These are phyloP conservation scores for Vidua chalybeata DNA, from an alignment of 2,113 vertebrate genomes.

Conservation along the genomic window DNA sequence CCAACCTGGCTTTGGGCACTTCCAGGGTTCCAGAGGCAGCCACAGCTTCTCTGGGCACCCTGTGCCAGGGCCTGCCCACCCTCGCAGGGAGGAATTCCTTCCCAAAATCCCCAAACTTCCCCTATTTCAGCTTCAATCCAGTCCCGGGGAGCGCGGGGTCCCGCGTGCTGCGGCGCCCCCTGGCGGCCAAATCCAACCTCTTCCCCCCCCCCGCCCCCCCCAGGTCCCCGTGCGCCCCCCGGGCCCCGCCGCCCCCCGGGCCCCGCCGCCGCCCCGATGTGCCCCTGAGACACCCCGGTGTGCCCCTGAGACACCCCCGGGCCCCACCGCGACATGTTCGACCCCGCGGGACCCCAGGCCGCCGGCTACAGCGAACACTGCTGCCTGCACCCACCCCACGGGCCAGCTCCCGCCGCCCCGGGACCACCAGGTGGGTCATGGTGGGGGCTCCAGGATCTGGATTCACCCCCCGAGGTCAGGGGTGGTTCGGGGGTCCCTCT, in stretches of 20 bases:
- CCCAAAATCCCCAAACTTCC: not conserved
- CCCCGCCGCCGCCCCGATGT: not conserved
- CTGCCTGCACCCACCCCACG: slow-evolving; percentile 85
- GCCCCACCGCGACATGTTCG: slow-evolving; percentile 83
- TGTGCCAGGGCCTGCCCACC: too few relatives aligned
- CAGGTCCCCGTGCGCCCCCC: not conserved
- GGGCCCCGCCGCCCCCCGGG: too few relatives aligned
- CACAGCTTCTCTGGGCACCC: not conserved
- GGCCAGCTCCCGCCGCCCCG: not conserved
- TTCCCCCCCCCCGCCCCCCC: not conserved
- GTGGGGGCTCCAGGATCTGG: not conserved
- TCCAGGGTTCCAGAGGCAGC: not conserved
- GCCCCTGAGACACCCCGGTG: slow-evolving; percentile 47
- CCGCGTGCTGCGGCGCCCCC: not conserved
- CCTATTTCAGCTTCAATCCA: not conserved
- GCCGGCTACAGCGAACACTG: slow-evolving; percentile 83
- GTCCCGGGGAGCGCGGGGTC: too few relatives aligned
- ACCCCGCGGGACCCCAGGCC: slow-evolving; percentile 77
- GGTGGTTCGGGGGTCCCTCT: not conserved
- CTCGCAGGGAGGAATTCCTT: too few relatives aligned
- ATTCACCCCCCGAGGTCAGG: not conserved
- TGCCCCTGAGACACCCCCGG: slow-evolving; percentile 60
- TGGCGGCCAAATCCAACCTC: not conserved
- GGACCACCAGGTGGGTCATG: slow-evolving; percentile 63
- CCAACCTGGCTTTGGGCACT: not conserved